Percentiles rank a stretch among this genome's conserved stretches.
Evolutionary conservation across 2,797 vertebrate genomes (phyloP).

Genomic region (Fundulus diaphanus): DNA sequence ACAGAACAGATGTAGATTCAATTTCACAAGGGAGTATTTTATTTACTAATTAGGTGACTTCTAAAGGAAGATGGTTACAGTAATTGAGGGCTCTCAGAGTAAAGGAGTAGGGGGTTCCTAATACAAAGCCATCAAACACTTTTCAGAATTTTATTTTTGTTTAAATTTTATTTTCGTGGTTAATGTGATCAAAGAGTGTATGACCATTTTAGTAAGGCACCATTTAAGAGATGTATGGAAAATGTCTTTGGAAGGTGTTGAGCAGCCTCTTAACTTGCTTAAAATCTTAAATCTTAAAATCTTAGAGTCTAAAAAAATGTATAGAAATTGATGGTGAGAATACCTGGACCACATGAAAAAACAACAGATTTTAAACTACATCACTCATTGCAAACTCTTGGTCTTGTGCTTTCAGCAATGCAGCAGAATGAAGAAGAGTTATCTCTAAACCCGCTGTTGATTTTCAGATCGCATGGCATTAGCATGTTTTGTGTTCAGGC

Average conservation of each 20-base stretch:
- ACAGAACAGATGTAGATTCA: no score
- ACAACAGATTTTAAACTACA: neutral
- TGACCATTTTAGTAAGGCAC: neutral
- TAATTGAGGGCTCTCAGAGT: no score
- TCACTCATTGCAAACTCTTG: neutral
- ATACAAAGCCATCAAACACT: no score
- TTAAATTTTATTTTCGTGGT: no score
- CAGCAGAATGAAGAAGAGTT: neutral
- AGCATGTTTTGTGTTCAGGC: constrained; percentile 9
- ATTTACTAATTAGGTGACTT: no score
- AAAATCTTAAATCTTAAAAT: neutral
- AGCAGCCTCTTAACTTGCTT: neutral
- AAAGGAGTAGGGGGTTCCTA: no score
- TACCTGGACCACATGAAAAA: neutral
- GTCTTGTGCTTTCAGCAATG: neutral
- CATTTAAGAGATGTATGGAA: neutral
- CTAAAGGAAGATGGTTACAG: no score
- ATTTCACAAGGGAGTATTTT: no score
- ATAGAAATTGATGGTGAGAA: neutral
- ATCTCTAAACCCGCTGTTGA: neutral
- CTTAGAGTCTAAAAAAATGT: no score
- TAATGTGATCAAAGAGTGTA: neutral
- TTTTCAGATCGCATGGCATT: constrained; percentile 20
- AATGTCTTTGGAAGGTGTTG: neutral
- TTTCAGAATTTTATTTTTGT: neutral